Percentiles rank a stretch among this genome's conserved stretches.
phyloP scores from a whole-genome alignment of 2,113 vertebrate species.

The Paralichthys olivaceus region DNA sequence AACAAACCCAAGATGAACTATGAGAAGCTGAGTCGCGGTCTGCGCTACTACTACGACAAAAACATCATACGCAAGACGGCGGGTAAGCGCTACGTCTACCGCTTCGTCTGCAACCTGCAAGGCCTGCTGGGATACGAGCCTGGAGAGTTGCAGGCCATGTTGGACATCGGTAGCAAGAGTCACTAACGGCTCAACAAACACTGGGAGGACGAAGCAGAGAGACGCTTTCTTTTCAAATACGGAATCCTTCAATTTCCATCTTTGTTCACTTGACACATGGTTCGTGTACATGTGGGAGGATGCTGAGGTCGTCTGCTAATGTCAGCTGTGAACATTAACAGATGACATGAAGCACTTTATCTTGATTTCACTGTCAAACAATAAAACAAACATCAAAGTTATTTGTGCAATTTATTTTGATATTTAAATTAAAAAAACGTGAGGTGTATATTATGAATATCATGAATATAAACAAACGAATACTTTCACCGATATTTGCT shows the following conservation, averaged over 20 bases:
- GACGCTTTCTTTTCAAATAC: neutral
- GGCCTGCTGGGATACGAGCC: slow-evolving; percentile 80
- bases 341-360: slow-evolving; percentile 2
- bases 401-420: too few relatives aligned
- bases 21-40: slow-evolving; percentile 78
- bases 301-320: too few relatives aligned
- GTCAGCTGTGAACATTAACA: neutral
- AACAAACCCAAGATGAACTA: slow-evolving; percentile 83
- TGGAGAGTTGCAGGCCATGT: slow-evolving; percentile 73
- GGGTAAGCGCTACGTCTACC: slow-evolving; percentile 79
- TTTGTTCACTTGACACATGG: neutral
- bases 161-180: slow-evolving; percentile 54
- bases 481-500: too few relatives aligned
- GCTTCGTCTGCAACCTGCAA: slow-evolving; percentile 81
- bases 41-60: slow-evolving; percentile 84
- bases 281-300: neutral
- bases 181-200: slow-evolving; percentile 3
- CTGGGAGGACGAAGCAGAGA: neutral
- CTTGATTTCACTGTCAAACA: neutral
- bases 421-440: too few relatives aligned
- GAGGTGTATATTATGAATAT: neutral
- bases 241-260: neutral
- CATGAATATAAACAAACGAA: too few relatives aligned
- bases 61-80: slow-evolving; percentile 82
- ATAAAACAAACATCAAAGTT: neutral